Conservation (phyloP, 2,888 invertebrate genomes). For the Drosophila quasianomalipes region DNA sequence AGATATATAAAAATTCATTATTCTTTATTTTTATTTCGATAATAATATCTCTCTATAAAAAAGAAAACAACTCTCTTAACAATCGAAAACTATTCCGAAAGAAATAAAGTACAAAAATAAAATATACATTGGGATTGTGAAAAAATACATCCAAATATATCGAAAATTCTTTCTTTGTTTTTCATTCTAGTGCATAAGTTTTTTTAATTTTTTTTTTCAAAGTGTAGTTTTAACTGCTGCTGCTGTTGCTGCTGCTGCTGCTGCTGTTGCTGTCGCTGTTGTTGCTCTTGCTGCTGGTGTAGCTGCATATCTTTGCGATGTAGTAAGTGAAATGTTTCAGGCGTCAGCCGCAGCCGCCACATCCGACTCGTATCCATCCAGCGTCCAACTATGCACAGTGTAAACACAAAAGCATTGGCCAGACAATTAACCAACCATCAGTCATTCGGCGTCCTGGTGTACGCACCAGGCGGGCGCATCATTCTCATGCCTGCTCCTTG, state of each 20-base stretch:
- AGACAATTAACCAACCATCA: slow-evolving; percentile 80
- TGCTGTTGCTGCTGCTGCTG: neutral
- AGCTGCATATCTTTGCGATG: slow-evolving; percentile 66
- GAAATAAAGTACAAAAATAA: neutral
- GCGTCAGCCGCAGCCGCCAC: slow-evolving; percentile 73
- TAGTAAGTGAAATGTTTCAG: slow-evolving; percentile 74
- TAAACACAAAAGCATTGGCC: slow-evolving; percentile 61
- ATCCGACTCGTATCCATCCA: slow-evolving; percentile 46
- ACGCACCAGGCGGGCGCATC: slow-evolving; percentile 64
- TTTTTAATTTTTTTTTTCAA: neutral
- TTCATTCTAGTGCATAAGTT: neutral
- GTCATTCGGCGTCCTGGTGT: slow-evolving; percentile 71
- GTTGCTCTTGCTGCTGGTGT: slow-evolving; percentile 29
- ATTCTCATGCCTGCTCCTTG: slow-evolving; percentile 21
- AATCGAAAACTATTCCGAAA: neutral
- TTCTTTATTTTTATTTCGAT: neutral
- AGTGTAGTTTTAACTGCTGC: neutral
- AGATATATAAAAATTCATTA: neutral
- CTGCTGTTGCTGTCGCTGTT: slow-evolving; percentile 17
- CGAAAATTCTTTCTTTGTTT: neutral
- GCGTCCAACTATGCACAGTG: slow-evolving; percentile 40
- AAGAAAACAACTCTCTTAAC: neutral
- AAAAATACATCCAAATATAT: neutral
- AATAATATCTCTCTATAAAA: neutral
- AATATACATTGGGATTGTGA: neutral